Percentiles rank a stretch among this genome's conserved stretches.
These are phyloP conservation scores for Eulemur rubriventer DNA, from an alignment of 2,797 vertebrate species.

Conservation along the genomic window DNA sequence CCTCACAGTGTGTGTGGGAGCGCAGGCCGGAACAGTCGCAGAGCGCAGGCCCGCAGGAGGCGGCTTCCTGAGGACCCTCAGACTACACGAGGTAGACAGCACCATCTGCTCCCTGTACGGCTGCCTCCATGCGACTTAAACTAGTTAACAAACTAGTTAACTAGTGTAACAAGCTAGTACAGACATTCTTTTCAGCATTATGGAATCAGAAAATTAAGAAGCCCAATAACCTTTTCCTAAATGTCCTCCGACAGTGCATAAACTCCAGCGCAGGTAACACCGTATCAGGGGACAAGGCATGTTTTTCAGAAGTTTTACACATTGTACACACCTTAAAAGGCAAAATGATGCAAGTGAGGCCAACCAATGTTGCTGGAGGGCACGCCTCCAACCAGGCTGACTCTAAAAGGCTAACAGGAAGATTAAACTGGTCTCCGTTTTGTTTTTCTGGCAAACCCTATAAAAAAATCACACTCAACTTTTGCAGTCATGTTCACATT, in stretches of 20 bases:
- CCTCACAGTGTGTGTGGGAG: background rate
- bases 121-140: background rate
- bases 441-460: slow-evolving; percentile 73
- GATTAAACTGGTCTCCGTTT: slow-evolving; percentile 42
- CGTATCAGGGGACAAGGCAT: background rate
- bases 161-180: background rate
- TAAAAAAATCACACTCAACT: slow-evolving; percentile 58
- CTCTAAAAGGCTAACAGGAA: slow-evolving; percentile 48
- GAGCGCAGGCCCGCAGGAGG: accelerated
- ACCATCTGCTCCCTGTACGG: background rate
- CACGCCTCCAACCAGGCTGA: background rate
- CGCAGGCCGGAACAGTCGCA: too few relatives aligned
- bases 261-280: background rate
- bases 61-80: background rate
- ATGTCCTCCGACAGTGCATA: background rate
- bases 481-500: slow-evolving; percentile 68
- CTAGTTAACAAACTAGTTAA: background rate
- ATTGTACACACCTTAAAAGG: background rate
- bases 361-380: background rate
- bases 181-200: background rate
- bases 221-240: background rate
- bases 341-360: slow-evolving; percentile 27
- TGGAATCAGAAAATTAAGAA: background rate
- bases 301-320: slow-evolving; percentile 37
- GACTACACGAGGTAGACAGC: background rate